phyloP scores from a whole-genome alignment of 2,113 vertebrate species.

The Pyxicephalus adspersus region DNA sequence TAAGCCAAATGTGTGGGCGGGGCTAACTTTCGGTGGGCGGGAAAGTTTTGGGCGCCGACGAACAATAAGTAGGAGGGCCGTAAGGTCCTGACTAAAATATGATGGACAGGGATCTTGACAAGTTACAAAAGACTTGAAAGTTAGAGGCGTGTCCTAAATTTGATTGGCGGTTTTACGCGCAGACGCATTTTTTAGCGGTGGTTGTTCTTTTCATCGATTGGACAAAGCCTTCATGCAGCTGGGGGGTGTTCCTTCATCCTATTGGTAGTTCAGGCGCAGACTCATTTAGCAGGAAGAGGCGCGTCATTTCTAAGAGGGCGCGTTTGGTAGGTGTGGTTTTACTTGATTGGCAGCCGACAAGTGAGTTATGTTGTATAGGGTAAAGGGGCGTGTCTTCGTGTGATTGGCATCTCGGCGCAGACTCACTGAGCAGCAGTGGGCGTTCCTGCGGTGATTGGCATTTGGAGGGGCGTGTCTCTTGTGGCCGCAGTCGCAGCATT shows the following conservation, averaged over 20 bases:
- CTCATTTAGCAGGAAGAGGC: background rate
- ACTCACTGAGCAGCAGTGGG: background rate
- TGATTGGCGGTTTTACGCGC: no score
- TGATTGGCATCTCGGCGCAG: background rate
- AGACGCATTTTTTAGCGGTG: no score
- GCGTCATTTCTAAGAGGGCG: background rate
- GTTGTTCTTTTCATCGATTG: no score
- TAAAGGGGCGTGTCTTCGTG: background rate
- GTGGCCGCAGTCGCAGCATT: conserved; percentile 27
- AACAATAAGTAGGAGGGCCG: background rate
- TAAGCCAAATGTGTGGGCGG: background rate
- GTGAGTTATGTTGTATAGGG: no score
- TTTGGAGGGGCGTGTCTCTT: background rate
- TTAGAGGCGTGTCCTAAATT: no score
- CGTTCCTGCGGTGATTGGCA: background rate
- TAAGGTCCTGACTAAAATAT: no score
- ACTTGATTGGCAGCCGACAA: background rate
- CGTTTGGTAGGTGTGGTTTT: background rate
- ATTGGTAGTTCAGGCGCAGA: no score
- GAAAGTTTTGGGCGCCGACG: background rate
- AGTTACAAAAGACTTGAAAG: no score
- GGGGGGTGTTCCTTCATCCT: background rate
- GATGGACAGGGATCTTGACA: no score
- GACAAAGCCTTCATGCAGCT: no score
- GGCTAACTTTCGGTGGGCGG: background rate